A percentile compares a stretch with the other conserved stretches of the same genome.
phyloP scores from a whole-genome alignment of 2,888 invertebrate genomes.

The Rhogogaster chlorosoma region DNA sequence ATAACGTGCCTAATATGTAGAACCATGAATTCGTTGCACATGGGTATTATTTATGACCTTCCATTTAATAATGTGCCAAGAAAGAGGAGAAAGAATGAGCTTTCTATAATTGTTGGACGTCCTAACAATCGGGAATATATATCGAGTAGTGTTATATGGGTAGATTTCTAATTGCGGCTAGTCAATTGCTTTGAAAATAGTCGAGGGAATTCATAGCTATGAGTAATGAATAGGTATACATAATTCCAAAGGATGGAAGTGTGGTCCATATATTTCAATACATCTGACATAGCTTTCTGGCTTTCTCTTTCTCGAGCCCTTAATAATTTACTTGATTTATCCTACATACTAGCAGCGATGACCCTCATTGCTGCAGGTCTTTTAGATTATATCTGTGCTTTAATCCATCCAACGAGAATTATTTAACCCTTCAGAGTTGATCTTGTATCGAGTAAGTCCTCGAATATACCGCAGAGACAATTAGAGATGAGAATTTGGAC shows the following conservation, averaged over 20 bases:
- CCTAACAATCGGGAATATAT: not conserved
- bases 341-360: not conserved
- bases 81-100: not conserved
- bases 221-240: conserved; percentile 21
- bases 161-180: conserved; percentile 2
- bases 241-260: not conserved
- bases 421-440: not conserved
- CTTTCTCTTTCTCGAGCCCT: not conserved
- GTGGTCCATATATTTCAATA: conserved; percentile 22
- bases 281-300: not conserved
- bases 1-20: not conserved
- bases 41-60: not conserved
- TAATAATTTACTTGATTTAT: conserved; percentile 36
- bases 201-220: not conserved
- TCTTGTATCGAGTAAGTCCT: not conserved
- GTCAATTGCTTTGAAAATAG: conserved; percentile 1
- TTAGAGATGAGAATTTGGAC: not conserved
- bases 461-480: not conserved
- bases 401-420: not conserved
- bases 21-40: not conserved
- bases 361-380: conserved; percentile 19
- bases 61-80: not conserved
- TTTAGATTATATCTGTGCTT: not conserved
- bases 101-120: conserved; percentile 9
- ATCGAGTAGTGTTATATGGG: not conserved